phyloP scores from a whole-genome alignment of 92 coral and sea anemone species.

The Epizoanthus scotinus region DNA sequence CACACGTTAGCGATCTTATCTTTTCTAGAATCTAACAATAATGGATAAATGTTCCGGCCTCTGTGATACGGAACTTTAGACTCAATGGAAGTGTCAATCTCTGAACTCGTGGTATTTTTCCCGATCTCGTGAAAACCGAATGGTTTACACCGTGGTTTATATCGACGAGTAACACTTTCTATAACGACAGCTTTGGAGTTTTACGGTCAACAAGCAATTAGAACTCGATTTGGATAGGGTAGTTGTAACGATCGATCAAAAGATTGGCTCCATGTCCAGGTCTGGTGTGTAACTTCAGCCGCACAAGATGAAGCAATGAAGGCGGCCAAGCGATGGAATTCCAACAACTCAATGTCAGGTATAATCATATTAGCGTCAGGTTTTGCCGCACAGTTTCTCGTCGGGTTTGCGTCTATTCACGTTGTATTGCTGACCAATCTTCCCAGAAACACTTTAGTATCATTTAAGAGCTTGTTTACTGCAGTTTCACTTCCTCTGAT shows the following conservation, averaged over 20 bases:
- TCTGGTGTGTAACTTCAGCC: too few relatives aligned
- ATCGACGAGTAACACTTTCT: constrained; percentile 38
- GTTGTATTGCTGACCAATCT: background rate
- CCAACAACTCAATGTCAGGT: background rate
- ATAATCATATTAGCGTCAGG: constrained; percentile 29
- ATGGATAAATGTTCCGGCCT: constrained; percentile 21
- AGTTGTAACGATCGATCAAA: constrained; percentile 28
- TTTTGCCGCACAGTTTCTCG: background rate
- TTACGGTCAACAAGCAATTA: constrained; percentile 44
- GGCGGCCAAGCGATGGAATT: constrained; percentile 1
- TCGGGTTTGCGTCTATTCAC: background rate
- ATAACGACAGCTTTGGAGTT: constrained; percentile 40
- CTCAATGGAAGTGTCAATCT: constrained; percentile 24
- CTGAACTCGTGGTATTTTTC: background rate
- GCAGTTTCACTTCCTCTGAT: constrained; percentile 53
- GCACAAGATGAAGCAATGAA: background rate
- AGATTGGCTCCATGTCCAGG: constrained; percentile 5
- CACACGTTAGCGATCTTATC: constrained; percentile 18
- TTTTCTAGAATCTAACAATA: constrained; percentile 34
- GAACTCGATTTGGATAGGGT: constrained; percentile 34
- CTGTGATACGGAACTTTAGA: background rate
- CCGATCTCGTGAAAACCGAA: constrained; percentile 10
- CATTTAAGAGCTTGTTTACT: constrained; percentile 41
- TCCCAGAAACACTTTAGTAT: constrained; percentile 21
- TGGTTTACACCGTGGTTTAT: constrained; percentile 19